Base-by-base conservation (phyloP, 2,797 vertebrate species). In the Poecilia velifera region DNA sequence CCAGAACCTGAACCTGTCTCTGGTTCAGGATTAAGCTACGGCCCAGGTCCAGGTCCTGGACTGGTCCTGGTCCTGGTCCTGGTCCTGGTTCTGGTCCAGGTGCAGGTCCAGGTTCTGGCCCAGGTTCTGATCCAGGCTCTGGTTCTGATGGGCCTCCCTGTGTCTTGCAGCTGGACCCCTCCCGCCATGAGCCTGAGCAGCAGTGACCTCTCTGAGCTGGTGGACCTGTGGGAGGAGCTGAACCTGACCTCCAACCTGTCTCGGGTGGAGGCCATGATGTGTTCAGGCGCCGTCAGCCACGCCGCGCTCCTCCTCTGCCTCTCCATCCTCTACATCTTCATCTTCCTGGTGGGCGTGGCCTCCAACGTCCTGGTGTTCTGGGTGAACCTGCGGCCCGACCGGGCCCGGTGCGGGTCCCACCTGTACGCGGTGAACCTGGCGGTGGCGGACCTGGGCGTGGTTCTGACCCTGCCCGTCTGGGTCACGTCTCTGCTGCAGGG, bases 351-450 rank as follows among this genome's bases (percentile, higher is more conserved):
- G 0, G 98, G 98, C 83, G 94, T 97, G 45, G 92, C 97, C 0
- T 96, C 97, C 90, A 98, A 98, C 76, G 93, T 94, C 0, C 93
- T 97, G 80, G 97, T 98, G 84, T 96, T 98, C 25, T 98, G 97
- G 96, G 96, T 97, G 83, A 98, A 97, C 87, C 86, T 98, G 36
- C 96, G 96, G 82, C 93, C 96, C 7, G 95, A 96, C 87, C 93
- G 95, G 73, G 95, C 94, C 0, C 95, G 96, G 85, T 96, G 96
- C 0, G 97, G 97, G 91, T 97, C 98, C 0, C 97, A 98, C 87
- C 94, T 98, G 79, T 97, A 96, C 0, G 97, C 97, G 0, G 94
- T 98, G 72, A 94, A 68, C 20, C 64, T 68, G 8, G 64, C 64
- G 8, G 64, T 4, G 64, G 64, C 64, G 1, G 64, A 68, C 64